Percentiles rank a stretch among this genome's conserved stretches.
Evolutionary conservation across 30 jellyfish, hydroid and myxozoan species (phyloP).

Genomic region (Mastigias papua): DNA sequence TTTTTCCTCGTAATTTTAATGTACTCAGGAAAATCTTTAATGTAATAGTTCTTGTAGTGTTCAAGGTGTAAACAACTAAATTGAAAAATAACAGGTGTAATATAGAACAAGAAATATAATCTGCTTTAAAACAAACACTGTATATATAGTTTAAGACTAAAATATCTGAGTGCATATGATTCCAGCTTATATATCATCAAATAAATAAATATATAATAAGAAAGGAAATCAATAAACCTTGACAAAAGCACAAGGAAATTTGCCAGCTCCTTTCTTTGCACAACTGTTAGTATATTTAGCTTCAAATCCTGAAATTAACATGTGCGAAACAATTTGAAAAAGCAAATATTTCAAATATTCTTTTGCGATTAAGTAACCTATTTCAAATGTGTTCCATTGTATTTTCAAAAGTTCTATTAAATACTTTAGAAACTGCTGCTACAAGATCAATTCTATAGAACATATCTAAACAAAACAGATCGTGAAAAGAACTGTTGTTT

Average conservation of each 20-base stretch:
- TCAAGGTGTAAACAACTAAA: constrained; percentile 23
- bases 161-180: not conserved
- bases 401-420: too few relatives aligned
- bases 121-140: not conserved
- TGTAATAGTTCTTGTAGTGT: constrained; percentile 6
- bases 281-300: constrained; percentile 39
- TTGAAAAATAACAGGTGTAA: not conserved
- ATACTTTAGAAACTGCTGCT: too few relatives aligned
- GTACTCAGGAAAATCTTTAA: constrained; percentile 14
- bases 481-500: too few relatives aligned
- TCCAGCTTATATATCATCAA: too few relatives aligned
- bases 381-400: too few relatives aligned
- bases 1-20: not conserved
- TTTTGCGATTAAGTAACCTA: not conserved
- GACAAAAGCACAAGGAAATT: constrained; percentile 49
- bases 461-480: too few relatives aligned
- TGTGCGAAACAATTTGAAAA: not conserved
- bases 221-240: constrained; percentile 24
- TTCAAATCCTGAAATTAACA: constrained; percentile 71
- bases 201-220: not conserved
- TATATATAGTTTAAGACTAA: not conserved
- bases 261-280: constrained; percentile 62
- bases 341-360: not conserved
- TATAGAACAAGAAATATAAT: not conserved
- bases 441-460: too few relatives aligned